These are phyloP conservation scores for Oreochromis tanganicae DNA, from an alignment of 2,113 vertebrate species.

Conservation along the genomic window DNA sequence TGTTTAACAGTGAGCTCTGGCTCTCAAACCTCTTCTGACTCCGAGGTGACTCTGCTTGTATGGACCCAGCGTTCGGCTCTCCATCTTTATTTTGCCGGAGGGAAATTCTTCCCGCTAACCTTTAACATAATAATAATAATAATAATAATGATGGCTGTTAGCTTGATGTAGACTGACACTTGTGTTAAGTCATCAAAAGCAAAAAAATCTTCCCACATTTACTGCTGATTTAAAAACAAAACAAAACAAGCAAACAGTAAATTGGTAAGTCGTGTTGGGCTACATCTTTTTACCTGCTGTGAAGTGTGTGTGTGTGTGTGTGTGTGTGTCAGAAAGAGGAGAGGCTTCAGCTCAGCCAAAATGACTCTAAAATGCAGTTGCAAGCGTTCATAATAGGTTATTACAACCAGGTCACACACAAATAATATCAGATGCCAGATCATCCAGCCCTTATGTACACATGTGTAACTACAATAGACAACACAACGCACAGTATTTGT, in stretches of 20 bases:
- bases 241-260: accelerated
- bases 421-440: background rate
- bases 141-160: background rate
- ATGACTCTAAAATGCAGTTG: background rate
- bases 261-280: too few species aligned
- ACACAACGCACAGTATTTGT: background rate
- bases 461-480: background rate
- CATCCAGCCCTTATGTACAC: background rate
- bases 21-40: background rate
- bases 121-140: background rate
- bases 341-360: background rate
- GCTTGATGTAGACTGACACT: background rate
- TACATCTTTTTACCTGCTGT: background rate
- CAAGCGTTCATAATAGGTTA: accelerated
- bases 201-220: background rate
- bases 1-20: background rate
- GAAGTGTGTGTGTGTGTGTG: background rate
- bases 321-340: background rate
- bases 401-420: background rate
- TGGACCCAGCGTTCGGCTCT: background rate
- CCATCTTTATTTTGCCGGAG: background rate
- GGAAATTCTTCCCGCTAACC: background rate
- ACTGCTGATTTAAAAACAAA: accelerated
- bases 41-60: background rate
- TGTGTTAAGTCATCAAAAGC: background rate